A percentile compares a stretch with the other conserved stretches of the same genome.
Conservation (phyloP, 2,888 invertebrate species). For the Clivina fossor region DNA sequence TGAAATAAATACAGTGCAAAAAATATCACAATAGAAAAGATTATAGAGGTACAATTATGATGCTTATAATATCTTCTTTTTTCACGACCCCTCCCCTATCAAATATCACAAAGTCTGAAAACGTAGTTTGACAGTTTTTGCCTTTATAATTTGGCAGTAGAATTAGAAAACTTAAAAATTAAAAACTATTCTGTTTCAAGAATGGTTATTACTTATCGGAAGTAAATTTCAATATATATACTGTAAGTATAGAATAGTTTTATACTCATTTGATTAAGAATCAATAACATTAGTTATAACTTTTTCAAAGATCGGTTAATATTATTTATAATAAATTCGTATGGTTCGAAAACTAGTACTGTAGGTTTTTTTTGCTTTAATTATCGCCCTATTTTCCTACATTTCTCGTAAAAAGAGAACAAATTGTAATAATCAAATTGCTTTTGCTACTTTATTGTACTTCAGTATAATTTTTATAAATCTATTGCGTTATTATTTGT, state of each 20-base stretch:
- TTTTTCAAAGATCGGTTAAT: too few relatives aligned
- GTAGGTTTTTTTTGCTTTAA: too few relatives aligned
- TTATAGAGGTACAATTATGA: slow-evolving; percentile 18
- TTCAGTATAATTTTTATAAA: slow-evolving; percentile 18
- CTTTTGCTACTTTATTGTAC: slow-evolving; percentile 24
- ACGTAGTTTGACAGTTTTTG: slow-evolving; percentile 29
- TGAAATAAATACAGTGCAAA: slow-evolving; percentile 30
- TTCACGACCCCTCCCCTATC: slow-evolving; percentile 19
- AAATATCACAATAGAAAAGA: slow-evolving; percentile 34
- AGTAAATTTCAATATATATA: too few relatives aligned
- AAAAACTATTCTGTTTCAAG: too few relatives aligned
- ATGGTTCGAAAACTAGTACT: too few relatives aligned
- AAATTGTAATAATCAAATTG: slow-evolving; percentile 15
- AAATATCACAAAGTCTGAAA: slow-evolving; percentile 31
- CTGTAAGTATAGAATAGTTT: too few relatives aligned
- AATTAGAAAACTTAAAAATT: too few relatives aligned
- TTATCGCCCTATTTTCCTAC: background rate
- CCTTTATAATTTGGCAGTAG: slow-evolving; percentile 21
- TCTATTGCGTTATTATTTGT: slow-evolving; percentile 15
- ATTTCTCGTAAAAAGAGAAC: slow-evolving; percentile 21
- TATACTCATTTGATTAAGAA: too few relatives aligned
- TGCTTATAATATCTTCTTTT: slow-evolving; percentile 9
- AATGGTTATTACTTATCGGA: too few relatives aligned
- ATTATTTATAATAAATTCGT: too few relatives aligned
- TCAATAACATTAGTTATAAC: too few relatives aligned